Base-by-base conservation (phyloP, 2,888 invertebrate genomes). In the Nemapogon koenigi region DNA sequence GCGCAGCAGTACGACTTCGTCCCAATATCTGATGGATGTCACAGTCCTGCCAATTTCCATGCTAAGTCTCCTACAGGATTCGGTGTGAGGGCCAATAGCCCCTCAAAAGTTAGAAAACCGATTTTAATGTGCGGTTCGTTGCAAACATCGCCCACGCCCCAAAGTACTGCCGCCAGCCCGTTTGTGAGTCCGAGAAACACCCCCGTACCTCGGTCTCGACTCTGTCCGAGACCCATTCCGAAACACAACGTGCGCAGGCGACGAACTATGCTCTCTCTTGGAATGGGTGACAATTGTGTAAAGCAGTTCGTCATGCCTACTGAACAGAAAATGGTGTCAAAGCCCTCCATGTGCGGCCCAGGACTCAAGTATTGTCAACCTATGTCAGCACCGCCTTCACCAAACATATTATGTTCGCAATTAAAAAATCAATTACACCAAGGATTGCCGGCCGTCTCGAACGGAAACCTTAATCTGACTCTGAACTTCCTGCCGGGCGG, bases 1-100 rank as follows among this genome's bases (percentile, higher is more conserved):
- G 83, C 89, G 32, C 87, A 89, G 57, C 88, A 89, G 55, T 93
- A 90, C 58, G 91, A 88, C 61, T 94, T 94, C 55, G 89, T 89
- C 18, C 93, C 93, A 0, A 94, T 94, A 55, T 91, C 91, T 22
- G 22, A 22, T 10, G 22, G 22, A 10, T 22, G 22, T 10, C 6
- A 10, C 6, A 7, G 6, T 10, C 22, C 22, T 6, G 22, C 22
- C 10, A 10, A 22, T 10, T 22, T 7, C 1, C 90, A 90, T 49
- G 68, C 69, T 7, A 75, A 76, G 47, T 73, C 75, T 7, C 78
- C 76, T 1, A 42, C 68, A 33, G 67, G 73, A 6, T 73, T 70
- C 46, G 57, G 61, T 16, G 63, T 64, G 35, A 57, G 73, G 43
- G 55, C 67, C 7, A 65, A 62, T 32, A 76, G 75, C 49, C 78